These are phyloP conservation scores for Papilio protenor DNA, from an alignment of 2,888 invertebrate species.

Conservation along the genomic window DNA sequence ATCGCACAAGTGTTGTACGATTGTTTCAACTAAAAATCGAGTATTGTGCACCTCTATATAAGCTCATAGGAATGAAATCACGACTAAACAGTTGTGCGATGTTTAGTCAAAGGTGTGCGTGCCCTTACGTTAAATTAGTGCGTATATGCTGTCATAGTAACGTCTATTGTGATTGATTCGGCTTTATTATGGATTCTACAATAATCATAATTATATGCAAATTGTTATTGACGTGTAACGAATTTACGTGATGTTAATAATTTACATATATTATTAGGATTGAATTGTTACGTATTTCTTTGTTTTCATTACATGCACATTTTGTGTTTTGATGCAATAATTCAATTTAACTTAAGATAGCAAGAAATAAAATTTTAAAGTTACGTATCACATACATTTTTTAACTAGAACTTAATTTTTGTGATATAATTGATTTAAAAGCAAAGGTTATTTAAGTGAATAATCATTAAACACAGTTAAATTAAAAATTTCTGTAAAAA, in stretches of 20 bases:
- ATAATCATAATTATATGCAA: constrained; percentile 29
- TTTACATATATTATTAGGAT: neutral
- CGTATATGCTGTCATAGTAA: neutral
- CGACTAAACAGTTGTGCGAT: no score
- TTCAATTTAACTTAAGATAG: neutral
- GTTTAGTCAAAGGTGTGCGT: no score
- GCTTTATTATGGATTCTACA: constrained; percentile 24
- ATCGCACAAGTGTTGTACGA: no score
- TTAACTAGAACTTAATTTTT: no score
- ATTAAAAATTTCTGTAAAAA: neutral
- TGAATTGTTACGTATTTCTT: neutral
- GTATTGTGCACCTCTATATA: no score
- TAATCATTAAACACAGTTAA: neutral
- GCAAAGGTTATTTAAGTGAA: no score
- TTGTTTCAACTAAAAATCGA: no score
- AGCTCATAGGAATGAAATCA: no score
- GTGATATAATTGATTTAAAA: no score
- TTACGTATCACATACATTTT: no score
- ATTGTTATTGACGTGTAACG: constrained; percentile 18
- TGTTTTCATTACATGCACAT: neutral
- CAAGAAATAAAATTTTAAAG: no score
- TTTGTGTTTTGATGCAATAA: neutral
- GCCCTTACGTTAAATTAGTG: neutral
- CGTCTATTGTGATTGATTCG: constrained; percentile 28
- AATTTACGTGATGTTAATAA: constrained; percentile 15